These are phyloP conservation scores for rabbit (Oryctolagus cuniculus) DNA, from an alignment of 2,113 vertebrate genomes.

Conservation along the genomic window mOryCun1.1 NC_091437.1:38459001-38459500, in stretches of 20 bases:
- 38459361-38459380: neutral
- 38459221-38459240: slow-evolving; percentile 2
- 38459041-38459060: neutral
- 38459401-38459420: neutral
- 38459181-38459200: neutral
- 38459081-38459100: neutral
- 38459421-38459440: neutral
- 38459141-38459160: neutral
- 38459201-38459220: neutral
- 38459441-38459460: neutral
- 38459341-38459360: neutral
- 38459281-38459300: neutral
- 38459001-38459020: neutral
- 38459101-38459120: neutral
- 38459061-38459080: slow-evolving; percentile 20
- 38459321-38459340: neutral
- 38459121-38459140: neutral
- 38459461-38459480: neutral
- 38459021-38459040: neutral
- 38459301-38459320: neutral
- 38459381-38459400: neutral
- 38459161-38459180: slow-evolving; percentile 1
- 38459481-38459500: neutral
- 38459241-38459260: neutral
- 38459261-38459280: slow-evolving; percentile 16